Conservation (phyloP, 2,797 vertebrate species). For the Lindbergichthys nudifrons region DNA sequence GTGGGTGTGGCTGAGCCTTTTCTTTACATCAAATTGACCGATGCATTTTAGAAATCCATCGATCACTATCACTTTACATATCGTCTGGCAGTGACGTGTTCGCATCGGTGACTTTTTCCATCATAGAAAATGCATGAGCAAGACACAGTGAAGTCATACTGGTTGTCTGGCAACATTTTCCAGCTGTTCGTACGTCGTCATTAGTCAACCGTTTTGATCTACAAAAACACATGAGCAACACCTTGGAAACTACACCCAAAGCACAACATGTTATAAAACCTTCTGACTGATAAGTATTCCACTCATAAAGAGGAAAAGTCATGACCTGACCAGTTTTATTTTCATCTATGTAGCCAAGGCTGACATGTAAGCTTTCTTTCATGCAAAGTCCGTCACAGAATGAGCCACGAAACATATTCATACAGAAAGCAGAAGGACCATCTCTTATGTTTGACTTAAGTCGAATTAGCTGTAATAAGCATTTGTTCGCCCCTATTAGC, state of each 20-base stretch:
- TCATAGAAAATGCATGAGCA: conserved; percentile 67
- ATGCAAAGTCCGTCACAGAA: conserved; percentile 27
- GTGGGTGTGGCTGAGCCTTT: not conserved
- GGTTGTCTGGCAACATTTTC: conserved; percentile 37
- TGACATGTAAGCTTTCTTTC: conserved; percentile 23
- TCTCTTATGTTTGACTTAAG: not conserved
- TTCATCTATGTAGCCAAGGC: conserved; percentile 33
- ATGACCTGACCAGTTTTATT: not conserved
- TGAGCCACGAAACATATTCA: not conserved
- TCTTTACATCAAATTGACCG: conserved; percentile 15
- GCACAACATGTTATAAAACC: not conserved
- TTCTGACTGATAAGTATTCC: not conserved
- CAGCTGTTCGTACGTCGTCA: not conserved
- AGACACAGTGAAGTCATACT: conserved; percentile 36
- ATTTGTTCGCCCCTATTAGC: conserved; percentile 33
- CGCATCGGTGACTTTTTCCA: conserved; percentile 71
- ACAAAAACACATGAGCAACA: conserved; percentile 9
- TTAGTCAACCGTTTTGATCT: conserved; percentile 42
- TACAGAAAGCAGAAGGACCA: not conserved
- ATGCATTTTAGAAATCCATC: not conserved
- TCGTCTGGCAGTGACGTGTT: conserved; percentile 16
- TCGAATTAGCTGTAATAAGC: conserved; percentile 29
- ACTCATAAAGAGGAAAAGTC: not conserved
- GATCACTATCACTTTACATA: conserved; percentile 30
- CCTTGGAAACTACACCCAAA: conserved; percentile 42